These are phyloP conservation scores for Urocolius indicus DNA, from an alignment of 2,113 vertebrate genomes.

Conservation along the genomic window DNA sequence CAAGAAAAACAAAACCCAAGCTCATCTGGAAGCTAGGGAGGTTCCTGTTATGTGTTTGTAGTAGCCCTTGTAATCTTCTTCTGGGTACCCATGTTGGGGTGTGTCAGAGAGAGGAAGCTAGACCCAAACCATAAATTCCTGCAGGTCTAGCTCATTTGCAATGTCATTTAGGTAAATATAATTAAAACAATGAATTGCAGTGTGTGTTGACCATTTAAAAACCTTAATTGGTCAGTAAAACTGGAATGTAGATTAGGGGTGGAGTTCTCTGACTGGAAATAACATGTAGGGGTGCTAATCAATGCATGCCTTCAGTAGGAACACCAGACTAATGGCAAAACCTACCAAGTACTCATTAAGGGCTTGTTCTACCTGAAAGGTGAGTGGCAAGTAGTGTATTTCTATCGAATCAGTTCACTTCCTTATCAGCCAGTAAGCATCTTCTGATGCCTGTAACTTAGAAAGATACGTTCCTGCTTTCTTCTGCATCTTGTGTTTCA, in stretches of 20 bases:
- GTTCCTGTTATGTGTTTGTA: not conserved
- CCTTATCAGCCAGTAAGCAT: not conserved
- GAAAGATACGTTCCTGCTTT: not conserved
- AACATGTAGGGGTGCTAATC: not conserved
- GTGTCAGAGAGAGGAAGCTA: not conserved
- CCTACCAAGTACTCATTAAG: not conserved
- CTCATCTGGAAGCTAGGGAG: not conserved
- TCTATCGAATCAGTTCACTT: not conserved
- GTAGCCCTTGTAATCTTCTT: not conserved
- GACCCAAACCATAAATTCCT: not conserved
- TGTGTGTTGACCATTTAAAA: not conserved
- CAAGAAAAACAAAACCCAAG: not conserved
- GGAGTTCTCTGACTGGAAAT: not conserved
- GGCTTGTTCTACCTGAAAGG: constrained; percentile 5
- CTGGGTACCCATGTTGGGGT: not conserved
- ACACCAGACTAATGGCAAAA: not conserved
- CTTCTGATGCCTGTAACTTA: not conserved
- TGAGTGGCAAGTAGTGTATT: not conserved
- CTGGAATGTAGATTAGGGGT: not conserved
- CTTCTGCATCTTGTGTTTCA: constrained; percentile 6
- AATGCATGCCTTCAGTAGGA: not conserved
- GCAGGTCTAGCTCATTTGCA: not conserved
- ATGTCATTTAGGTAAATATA: not conserved
- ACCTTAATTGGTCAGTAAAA: not conserved
- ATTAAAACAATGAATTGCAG: not conserved